Evolutionary conservation across 2,888 invertebrate species (phyloP), one percentile per base, ranked within the genome.

Genomic region (Scotopteryx bipunctaria): DNA sequence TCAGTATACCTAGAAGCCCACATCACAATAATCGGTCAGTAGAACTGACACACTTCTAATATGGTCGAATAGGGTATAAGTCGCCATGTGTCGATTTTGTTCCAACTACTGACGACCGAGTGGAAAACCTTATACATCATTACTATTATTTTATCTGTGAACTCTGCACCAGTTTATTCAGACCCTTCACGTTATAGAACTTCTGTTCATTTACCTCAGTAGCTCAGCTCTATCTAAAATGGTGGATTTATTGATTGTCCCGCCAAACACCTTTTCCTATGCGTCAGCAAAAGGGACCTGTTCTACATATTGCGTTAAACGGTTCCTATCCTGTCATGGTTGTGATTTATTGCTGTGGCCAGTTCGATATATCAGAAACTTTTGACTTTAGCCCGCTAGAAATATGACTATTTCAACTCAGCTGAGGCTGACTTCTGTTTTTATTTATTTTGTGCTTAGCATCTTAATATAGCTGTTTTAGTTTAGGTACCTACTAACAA

Each of bases 191-290:
- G 61, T 66, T 63, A 64, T 59, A 50, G 54, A 57, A 64, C 63
- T 65, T 60, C 49, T 66, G 65, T 63, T 64, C 49, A 61, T 62
- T 57, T 49, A 55, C 62, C 65, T 72, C 71, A 63, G 62, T 32
- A 63, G 64, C 55, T 71, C 64, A 73, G 85, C 64, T 82, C 86
- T 73, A 58, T 48, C 50, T 49, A 63, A 61, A 64, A 55, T 84
- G 82, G 86, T 55, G 64, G 64, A 59, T 64, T 76, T 87, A 87
- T 86, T 82, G 85, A 86, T 86, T 87, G 81, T 83, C 76, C 76
- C 71, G 66, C 68, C 81, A 68, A 81, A 83, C 86, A 86, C 85
- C 81, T 85, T 82, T 81, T 73, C 68, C 73, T 78, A 78, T 77
- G 79, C 75, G 83, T 85, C 86, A 85, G 85, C 85, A 79, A 70